Evolutionary conservation across 2,888 invertebrate species (phyloP).

Genomic region (Cheilosia soror): DNA sequence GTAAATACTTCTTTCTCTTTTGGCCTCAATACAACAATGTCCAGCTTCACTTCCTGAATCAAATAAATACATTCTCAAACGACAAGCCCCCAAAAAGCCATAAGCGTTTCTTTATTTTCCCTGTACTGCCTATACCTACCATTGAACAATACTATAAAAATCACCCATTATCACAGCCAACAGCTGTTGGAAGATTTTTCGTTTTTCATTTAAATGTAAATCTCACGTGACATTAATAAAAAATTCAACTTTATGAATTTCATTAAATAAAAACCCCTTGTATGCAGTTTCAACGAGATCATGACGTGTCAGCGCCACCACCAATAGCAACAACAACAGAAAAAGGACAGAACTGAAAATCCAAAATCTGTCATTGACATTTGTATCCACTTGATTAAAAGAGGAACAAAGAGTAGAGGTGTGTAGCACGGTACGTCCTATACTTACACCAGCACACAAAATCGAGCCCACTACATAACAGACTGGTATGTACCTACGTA

Average conservation of each 20-base stretch:
- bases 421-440: slow-evolving; percentile 14
- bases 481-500: background rate
- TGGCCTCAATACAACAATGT: slow-evolving; percentile 25
- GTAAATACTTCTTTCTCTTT: slow-evolving; percentile 3
- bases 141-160: slow-evolving; percentile 25
- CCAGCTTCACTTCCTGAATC: slow-evolving; percentile 31
- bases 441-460: slow-evolving; percentile 7
- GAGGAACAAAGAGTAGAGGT: slow-evolving; percentile 42
- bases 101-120: background rate
- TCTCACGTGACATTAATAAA: slow-evolving; percentile 18
- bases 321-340: slow-evolving; percentile 40
- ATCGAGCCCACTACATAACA: background rate
- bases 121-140: background rate
- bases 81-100: slow-evolving; percentile 58
- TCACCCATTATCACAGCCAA: slow-evolving; percentile 12
- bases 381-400: slow-evolving; percentile 49
- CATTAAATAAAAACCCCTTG: slow-evolving; percentile 28
- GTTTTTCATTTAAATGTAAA: slow-evolving; percentile 8
- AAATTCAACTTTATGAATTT: slow-evolving; percentile 43
- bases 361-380: slow-evolving; percentile 56
- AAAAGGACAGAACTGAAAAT: slow-evolving; percentile 41
- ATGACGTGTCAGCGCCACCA: slow-evolving; percentile 22
- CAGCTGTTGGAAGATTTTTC: slow-evolving; percentile 32
- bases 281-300: slow-evolving; percentile 49
- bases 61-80: background rate